Evolutionary conservation across 1,140 invertebrate species (phyloP).

Genomic region (Dryas iulia): DNA sequence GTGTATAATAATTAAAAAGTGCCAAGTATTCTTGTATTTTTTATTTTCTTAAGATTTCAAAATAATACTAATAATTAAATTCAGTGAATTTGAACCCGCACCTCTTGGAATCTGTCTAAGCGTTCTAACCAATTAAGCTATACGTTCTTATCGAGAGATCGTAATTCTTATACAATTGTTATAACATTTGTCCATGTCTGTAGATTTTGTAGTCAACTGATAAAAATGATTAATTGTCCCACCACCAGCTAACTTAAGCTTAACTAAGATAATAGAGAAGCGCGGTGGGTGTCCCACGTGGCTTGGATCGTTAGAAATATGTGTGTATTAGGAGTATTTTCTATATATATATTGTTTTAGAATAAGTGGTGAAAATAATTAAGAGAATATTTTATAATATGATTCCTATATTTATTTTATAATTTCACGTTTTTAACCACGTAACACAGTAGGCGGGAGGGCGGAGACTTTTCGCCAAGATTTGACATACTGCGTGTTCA

Average conservation of each 20-base stretch:
- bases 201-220: not conserved
- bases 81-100: not conserved
- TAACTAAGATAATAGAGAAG: not conserved
- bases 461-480: no score
- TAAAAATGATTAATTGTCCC: not conserved
- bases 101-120: not conserved
- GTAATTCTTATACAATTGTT: not conserved
- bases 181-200: not conserved
- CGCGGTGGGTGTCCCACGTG: constrained; percentile 1
- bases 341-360: no score
- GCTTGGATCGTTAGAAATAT: not conserved
- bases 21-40: no score
- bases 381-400: no score
- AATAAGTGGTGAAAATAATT: no score
- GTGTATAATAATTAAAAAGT: no score
- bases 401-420: no score
- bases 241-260: not conserved
- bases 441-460: not conserved
- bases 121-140: not conserved
- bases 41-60: no score
- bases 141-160: not conserved
- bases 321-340: no score
- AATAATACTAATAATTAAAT: not conserved
- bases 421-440: not conserved
- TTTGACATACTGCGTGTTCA: no score